A percentile compares a stretch with the other conserved stretches of the same genome.
Conservation (phyloP, 2,113 vertebrate genomes). For the Sylvicapra grimmia region DNA sequence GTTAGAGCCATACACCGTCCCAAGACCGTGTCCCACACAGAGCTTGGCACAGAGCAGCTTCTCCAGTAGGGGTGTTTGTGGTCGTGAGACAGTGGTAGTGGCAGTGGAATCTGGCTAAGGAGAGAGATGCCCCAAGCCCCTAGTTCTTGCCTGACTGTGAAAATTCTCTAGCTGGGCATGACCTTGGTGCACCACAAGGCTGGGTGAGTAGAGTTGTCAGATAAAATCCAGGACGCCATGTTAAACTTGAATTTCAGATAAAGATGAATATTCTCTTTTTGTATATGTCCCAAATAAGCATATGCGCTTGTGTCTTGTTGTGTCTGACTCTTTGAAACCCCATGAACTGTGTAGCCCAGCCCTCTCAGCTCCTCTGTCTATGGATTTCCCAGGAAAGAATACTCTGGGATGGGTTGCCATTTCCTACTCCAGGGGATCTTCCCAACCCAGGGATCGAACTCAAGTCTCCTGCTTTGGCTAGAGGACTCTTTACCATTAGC, state of each 20-base stretch:
- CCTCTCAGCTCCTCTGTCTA: neutral
- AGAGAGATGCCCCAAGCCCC: neutral
- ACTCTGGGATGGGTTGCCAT: neutral
- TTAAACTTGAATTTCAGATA: neutral
- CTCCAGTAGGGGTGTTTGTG: neutral
- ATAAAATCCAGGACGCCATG: neutral
- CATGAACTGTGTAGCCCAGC: neutral
- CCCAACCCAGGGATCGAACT: neutral
- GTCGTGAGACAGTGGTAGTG: neutral
- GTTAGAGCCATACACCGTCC: neutral
- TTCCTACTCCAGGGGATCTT: neutral
- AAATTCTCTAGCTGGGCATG: neutral
- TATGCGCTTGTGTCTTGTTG: neutral
- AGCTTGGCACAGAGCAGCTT: neutral
- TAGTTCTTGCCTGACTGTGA: neutral
- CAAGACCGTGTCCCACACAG: neutral
- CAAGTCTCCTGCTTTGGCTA: neutral
- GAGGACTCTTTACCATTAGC: neutral
- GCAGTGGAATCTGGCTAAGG: neutral
- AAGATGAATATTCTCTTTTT: neutral
- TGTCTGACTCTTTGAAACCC: neutral
- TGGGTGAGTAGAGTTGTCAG: neutral
- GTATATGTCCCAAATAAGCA: neutral
- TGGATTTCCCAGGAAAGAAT: neutral
- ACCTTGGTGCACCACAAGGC: neutral